Conservation (phyloP, 2,113 vertebrate genomes). For the Tachycineta bicolor region DNA sequence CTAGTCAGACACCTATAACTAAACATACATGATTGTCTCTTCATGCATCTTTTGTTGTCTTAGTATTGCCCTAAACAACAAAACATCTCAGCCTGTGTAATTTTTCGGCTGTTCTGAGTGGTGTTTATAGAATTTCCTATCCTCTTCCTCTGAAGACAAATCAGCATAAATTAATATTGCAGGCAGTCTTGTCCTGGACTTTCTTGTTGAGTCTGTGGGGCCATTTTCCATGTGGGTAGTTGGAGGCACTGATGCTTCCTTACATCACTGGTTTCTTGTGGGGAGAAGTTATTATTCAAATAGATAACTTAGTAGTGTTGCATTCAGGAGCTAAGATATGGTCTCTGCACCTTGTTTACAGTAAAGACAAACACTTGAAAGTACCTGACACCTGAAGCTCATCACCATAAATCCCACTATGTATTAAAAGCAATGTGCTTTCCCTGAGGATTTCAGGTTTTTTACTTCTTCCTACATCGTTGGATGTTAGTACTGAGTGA, state of each 20-base stretch:
- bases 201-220: neutral
- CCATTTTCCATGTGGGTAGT: neutral
- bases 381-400: neutral
- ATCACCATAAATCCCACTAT: neutral
- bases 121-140: neutral
- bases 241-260: neutral
- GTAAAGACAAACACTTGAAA: neutral
- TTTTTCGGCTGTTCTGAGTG: neutral
- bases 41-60: neutral
- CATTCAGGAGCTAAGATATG: neutral
- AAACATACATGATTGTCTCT: neutral
- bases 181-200: neutral
- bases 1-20: neutral
- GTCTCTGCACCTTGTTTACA: neutral
- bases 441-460: neutral
- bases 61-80: neutral
- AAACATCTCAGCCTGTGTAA: neutral
- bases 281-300: neutral
- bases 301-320: neutral
- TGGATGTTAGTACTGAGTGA: neutral
- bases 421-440: neutral
- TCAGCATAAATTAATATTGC: neutral
- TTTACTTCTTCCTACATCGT: neutral
- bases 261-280: neutral
- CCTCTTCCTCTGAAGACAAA: neutral